These are phyloP conservation scores for Aspidiotus destructor DNA, from an alignment of 2,888 invertebrate species.

Conservation along the genomic window DNA sequence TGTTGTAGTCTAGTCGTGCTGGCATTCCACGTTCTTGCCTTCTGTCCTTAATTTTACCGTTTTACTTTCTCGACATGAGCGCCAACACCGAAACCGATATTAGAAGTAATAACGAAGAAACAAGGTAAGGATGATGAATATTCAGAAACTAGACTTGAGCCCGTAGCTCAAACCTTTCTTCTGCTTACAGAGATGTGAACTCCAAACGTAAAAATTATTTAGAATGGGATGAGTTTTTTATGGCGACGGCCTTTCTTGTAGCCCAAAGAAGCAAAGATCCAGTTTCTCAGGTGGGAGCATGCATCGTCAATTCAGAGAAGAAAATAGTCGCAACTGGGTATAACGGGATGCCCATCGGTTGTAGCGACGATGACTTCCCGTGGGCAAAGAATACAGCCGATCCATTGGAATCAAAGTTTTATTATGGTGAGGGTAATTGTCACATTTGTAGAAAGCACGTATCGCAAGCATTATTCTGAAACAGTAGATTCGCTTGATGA, in stretches of 20 bases:
- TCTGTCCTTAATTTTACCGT: too few species aligned
- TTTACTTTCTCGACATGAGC: too few species aligned
- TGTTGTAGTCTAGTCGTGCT: too few species aligned
- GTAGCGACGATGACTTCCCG: slow-evolving; percentile 77
- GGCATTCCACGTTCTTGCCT: too few species aligned
- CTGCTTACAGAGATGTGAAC: background rate
- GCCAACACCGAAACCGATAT: too few species aligned
- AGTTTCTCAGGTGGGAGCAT: slow-evolving; percentile 84
- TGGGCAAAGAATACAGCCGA: slow-evolving; percentile 64
- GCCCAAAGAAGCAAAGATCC: slow-evolving; percentile 95
- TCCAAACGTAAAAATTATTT: slow-evolving; percentile 42
- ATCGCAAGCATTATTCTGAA: background rate
- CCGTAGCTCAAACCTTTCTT: too few species aligned
- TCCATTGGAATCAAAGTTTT: slow-evolving; percentile 63
- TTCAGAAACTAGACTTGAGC: too few species aligned
- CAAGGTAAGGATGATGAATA: too few species aligned
- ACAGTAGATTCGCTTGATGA: too few species aligned
- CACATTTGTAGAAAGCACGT: background rate
- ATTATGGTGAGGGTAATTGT: slow-evolving; percentile 66
- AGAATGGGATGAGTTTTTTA: slow-evolving; percentile 89
- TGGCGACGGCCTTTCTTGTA: slow-evolving; percentile 82
- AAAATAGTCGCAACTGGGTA: slow-evolving; percentile 90
- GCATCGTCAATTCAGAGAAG: slow-evolving; percentile 77
- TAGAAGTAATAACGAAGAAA: too few species aligned
- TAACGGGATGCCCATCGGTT: slow-evolving; percentile 92